These are phyloP conservation scores for Sebastes ruberrimus DNA, from an alignment of 2,797 vertebrate species.

Conservation along the genomic window DNA sequence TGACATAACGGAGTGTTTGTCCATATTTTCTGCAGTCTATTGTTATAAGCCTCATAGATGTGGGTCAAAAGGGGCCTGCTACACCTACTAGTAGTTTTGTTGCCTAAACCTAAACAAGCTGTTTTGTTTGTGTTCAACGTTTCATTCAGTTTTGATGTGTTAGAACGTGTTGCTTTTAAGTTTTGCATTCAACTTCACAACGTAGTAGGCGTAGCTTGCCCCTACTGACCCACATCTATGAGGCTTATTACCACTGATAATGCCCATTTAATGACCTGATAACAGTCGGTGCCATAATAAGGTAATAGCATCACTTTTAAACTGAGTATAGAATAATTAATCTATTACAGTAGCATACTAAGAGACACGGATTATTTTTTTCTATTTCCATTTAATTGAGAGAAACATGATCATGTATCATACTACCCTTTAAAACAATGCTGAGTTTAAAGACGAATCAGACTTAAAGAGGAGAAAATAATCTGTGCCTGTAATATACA, in stretches of 20 bases:
- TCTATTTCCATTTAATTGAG: background rate
- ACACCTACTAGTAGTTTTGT: no score
- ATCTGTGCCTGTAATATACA: background rate
- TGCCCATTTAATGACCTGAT: no score
- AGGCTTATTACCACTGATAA: background rate
- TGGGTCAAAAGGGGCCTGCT: no score
- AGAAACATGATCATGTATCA: background rate
- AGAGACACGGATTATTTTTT: background rate
- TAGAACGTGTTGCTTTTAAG: no score
- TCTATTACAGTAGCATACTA: background rate
- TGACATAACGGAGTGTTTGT: fast-evolving
- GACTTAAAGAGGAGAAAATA: background rate
- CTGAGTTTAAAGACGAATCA: background rate
- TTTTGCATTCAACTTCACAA: no score
- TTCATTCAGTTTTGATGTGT: no score
- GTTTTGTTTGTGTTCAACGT: no score
- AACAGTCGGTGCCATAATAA: background rate
- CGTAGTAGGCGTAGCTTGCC: no score
- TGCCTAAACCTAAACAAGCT: no score
- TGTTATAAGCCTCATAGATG: no score
- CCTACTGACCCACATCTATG: background rate
- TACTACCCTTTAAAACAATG: background rate
- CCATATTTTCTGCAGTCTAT: no score
- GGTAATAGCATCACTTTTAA: background rate
- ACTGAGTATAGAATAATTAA: background rate